A percentile compares a stretch with the other conserved stretches of the same genome.
These are phyloP conservation scores for Astreopora myriophthalma DNA, from an alignment of 64 coral and sea anemone genomes.

Conservation along the genomic window DNA sequence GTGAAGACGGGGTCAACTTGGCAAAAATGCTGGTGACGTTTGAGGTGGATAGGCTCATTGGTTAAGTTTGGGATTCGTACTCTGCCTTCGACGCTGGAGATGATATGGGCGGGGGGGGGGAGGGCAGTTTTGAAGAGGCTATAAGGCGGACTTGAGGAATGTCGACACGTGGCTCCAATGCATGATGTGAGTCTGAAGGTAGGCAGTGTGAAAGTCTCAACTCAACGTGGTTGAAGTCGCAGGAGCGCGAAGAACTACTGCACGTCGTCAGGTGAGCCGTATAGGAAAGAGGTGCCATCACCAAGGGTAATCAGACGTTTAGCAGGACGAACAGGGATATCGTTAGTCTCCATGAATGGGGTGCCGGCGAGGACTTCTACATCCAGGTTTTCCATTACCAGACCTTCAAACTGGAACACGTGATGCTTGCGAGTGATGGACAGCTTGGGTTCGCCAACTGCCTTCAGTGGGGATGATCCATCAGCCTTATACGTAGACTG, in stretches of 20 bases:
- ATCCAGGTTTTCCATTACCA: not conserved
- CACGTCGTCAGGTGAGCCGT: not conserved
- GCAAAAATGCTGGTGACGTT: constrained; percentile 51
- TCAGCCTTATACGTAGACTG: not conserved
- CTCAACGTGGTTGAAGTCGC: not conserved
- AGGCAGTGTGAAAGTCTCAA: not conserved
- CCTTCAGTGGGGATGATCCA: constrained; percentile 6
- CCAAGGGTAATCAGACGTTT: constrained; percentile 23
- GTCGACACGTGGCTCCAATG: constrained; percentile 4
- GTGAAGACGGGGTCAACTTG: constrained; percentile 23
- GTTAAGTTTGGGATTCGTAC: constrained; percentile 47
- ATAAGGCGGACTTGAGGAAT: not conserved
- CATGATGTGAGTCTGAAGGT: not conserved
- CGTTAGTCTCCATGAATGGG: constrained; percentile 62
- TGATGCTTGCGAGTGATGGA: not conserved
- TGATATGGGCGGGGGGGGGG: constrained; percentile 30
- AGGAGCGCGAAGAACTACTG: constrained; percentile 3
- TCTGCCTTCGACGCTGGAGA: constrained; percentile 26
- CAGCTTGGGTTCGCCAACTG: not conserved
- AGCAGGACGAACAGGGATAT: constrained; percentile 9
- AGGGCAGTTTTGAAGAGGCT: constrained; percentile 2
- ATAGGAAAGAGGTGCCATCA: not conserved
- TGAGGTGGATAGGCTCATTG: constrained; percentile 7
- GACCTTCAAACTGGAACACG: not conserved
- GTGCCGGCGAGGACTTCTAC: constrained; percentile 12